A percentile compares a stretch with the other conserved stretches of the same genome.
Evolutionary conservation across 2,113 vertebrate genomes (phyloP).

Genomic region (Catharus fuscescens): DNA sequence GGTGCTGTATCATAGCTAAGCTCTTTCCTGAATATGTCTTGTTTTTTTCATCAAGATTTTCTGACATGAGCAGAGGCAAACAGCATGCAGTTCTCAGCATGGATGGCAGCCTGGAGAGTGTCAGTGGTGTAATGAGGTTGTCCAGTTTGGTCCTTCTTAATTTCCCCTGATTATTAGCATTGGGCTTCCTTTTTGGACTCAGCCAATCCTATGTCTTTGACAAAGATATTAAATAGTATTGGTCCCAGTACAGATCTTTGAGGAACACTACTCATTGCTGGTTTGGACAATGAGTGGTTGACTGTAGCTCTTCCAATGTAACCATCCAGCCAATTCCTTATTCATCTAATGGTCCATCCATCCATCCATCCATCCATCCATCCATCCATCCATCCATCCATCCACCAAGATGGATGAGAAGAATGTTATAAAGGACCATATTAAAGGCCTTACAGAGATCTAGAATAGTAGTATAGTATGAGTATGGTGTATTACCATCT

Average conservation of each 20-base stretch:
- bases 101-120: neutral
- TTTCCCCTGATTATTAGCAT: neutral
- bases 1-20: neutral
- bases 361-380: neutral
- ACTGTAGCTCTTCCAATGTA: neutral
- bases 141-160: neutral
- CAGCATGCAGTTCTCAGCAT: fast-evolving
- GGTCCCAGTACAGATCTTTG: neutral
- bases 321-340: neutral
- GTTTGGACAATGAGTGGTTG: neutral
- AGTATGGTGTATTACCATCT: neutral
- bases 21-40: neutral
- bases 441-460: neutral
- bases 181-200: neutral
- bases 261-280: neutral
- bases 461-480: neutral
- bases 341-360: neutral
- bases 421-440: neutral
- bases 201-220: neutral
- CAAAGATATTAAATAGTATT: neutral
- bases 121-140: neutral
- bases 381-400: too few relatives aligned
- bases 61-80: neutral
- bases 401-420: neutral
- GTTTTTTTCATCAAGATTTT: neutral